phyloP scores from a whole-genome alignment of 2,797 vertebrate species.

The Enteromius thamalakanensis region DNA sequence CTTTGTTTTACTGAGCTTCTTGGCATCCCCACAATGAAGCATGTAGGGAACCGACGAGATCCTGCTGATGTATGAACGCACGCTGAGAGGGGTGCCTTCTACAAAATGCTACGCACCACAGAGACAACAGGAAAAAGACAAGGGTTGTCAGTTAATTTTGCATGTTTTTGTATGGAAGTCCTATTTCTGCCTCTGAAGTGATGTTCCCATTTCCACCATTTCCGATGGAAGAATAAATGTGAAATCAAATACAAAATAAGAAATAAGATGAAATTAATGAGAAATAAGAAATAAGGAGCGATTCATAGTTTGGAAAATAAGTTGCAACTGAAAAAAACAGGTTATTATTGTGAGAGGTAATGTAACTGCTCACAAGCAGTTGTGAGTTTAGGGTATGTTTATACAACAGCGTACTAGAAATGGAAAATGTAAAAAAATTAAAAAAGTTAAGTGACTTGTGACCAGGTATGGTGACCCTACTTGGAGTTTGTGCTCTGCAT shows the following conservation, averaged over 20 bases:
- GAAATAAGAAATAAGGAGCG: no score
- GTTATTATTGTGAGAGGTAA: neutral
- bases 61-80: constrained; percentile 21
- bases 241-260: neutral
- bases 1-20: constrained; percentile 22
- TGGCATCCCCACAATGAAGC: constrained; percentile 33
- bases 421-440: no score
- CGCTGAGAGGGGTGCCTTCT: neutral
- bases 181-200: neutral
- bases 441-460: no score
- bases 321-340: no score
- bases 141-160: neutral
- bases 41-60: constrained; percentile 29
- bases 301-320: neutral
- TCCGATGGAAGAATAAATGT: neutral
- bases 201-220: neutral
- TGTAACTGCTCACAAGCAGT: no score
- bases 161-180: neutral
- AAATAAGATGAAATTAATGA: neutral
- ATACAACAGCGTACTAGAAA: no score
- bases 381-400: no score
- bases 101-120: neutral
- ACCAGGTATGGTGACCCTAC: no score
- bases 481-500: no score
- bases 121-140: neutral